A percentile compares a stretch with the other conserved stretches of the same genome.
Evolutionary conservation across 2,797 vertebrate species (phyloP).

Genomic region (Chrosomus eos): DNA sequence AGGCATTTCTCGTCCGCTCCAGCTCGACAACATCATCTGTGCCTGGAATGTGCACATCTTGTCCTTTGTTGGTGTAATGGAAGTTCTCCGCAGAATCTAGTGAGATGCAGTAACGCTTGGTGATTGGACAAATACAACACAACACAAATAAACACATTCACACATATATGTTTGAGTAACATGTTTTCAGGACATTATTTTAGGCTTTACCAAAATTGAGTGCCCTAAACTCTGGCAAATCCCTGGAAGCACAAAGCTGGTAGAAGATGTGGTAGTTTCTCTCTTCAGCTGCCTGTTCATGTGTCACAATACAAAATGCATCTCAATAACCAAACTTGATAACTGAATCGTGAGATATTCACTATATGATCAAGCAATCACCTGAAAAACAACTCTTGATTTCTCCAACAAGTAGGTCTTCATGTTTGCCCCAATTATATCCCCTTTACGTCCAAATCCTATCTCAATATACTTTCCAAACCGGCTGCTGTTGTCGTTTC

Average conservation of each 20-base stretch:
- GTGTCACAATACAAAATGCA: not conserved
- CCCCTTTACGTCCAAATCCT: conserved; percentile 75
- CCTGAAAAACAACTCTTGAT: conserved; percentile 85
- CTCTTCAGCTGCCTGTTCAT: conserved; percentile 72
- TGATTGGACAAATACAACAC: not conserved
- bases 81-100: conserved; percentile 78
- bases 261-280: conserved; percentile 88
- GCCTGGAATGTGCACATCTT: conserved; percentile 66
- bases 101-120: not conserved
- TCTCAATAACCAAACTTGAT: not conserved
- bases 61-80: conserved; percentile 80
- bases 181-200: not conserved
- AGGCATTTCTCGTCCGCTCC: conserved; percentile 77
- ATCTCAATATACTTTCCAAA: conserved; percentile 88
- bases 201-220: conserved; percentile 75
- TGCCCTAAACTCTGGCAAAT: conserved; percentile 78
- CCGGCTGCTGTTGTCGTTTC: conserved; percentile 86
- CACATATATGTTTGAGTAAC: not conserved
- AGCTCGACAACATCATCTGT: conserved; percentile 73
- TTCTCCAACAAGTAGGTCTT: conserved; percentile 86
- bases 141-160: not conserved
- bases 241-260: conserved; percentile 82
- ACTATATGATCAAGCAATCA: conserved; percentile 45
- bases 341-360: not conserved
- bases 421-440: conserved; percentile 81